Percentiles rank a stretch among this genome's conserved stretches.
Evolutionary conservation across 1,140 invertebrate species (phyloP).

Genomic region (Orius insidiosus): DNA sequence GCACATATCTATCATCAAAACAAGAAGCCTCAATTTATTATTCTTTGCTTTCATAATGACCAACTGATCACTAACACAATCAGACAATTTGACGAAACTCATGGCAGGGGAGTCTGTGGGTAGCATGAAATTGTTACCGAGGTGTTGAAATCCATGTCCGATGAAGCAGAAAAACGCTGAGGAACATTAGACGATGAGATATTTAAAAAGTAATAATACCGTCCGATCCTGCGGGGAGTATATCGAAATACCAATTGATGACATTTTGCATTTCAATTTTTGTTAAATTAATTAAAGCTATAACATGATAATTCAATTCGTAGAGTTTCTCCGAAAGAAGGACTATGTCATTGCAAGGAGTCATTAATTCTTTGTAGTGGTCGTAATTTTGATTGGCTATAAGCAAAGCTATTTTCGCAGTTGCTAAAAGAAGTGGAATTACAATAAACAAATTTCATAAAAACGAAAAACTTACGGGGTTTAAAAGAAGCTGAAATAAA

Average conservation of each 20-base stretch:
- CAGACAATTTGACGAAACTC: neutral
- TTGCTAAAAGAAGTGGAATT: neutral
- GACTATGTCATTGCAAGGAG: neutral
- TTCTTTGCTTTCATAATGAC: neutral
- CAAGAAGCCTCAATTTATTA: neutral
- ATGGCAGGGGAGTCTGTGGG: neutral
- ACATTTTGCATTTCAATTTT: neutral
- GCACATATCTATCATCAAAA: neutral
- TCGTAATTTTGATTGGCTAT: neutral
- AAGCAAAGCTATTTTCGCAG: neutral
- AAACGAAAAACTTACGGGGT: too few relatives aligned
- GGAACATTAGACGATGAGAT: neutral
- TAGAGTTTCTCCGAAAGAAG: neutral
- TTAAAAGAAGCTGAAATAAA: too few relatives aligned
- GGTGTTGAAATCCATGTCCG: neutral
- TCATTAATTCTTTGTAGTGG: neutral
- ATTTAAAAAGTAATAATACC: neutral
- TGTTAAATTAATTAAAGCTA: neutral
- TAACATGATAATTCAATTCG: neutral
- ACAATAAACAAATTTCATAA: too few relatives aligned
- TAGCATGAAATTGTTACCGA: neutral
- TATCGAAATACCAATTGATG: neutral
- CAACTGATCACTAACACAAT: neutral
- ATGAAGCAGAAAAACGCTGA: neutral
- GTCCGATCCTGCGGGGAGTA: neutral